These are phyloP conservation scores for Oithona nana DNA, from an alignment of 2,888 invertebrate species.

Conservation along the genomic window DNA sequence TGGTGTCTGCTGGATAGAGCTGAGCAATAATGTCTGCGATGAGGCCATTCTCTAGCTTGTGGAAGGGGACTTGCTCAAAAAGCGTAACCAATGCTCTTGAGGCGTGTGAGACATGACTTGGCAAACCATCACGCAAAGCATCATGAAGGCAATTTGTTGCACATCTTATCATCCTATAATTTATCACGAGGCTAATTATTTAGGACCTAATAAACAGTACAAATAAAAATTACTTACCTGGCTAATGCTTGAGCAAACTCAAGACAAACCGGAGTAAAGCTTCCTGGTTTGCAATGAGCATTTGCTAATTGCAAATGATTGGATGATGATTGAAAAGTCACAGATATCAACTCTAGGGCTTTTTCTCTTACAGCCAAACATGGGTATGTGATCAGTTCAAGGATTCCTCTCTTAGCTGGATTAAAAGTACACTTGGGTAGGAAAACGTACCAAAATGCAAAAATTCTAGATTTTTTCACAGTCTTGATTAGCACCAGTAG, in stretches of 20 bases:
- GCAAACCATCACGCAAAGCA: not conserved
- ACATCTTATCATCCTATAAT: not conserved
- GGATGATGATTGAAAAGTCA: not conserved
- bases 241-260: not conserved
- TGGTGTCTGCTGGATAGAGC: not conserved
- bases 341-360: not conserved
- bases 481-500: not conserved
- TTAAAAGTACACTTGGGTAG: not conserved
- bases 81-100: not conserved
- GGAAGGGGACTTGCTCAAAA: not conserved
- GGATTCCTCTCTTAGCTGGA: not conserved
- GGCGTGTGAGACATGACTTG: not conserved
- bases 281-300: not conserved
- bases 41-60: not conserved
- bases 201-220: too few relatives aligned
- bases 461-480: not conserved
- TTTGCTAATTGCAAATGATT: not conserved
- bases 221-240: not conserved
- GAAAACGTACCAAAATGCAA: not conserved
- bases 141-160: not conserved
- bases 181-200: too few relatives aligned
- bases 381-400: not conserved
- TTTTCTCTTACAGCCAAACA: not conserved
- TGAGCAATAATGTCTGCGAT: not conserved
- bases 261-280: not conserved